Evolutionary conservation across 2,113 vertebrate species (phyloP).

Genomic region (Marcusenius ussheri): DNA sequence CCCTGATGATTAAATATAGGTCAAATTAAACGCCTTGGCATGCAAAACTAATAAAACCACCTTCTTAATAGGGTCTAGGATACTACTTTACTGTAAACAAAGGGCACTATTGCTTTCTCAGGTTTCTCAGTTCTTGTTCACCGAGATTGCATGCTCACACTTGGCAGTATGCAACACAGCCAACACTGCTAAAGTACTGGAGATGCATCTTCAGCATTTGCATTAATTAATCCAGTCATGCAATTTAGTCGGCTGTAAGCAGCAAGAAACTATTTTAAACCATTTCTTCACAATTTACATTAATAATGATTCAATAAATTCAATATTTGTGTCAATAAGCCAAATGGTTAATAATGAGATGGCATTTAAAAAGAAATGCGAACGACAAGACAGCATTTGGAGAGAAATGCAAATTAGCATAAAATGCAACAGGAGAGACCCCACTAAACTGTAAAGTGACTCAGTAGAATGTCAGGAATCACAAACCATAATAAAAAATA

Average conservation of each 20-base stretch:
- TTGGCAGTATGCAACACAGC: background rate
- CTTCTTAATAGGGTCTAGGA: background rate
- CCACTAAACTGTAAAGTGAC: background rate
- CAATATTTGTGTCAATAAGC: background rate
- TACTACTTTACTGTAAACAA: background rate
- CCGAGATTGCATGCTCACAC: background rate
- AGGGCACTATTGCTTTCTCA: background rate
- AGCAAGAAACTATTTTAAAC: background rate
- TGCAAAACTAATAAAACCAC: background rate
- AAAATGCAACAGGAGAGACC: background rate
- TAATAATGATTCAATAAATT: background rate
- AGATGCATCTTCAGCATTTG: background rate
- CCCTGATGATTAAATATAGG: background rate
- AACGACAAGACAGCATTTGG: background rate
- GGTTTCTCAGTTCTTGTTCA: background rate
- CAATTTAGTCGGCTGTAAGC: background rate
- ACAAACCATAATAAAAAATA: background rate
- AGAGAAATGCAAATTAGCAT: background rate
- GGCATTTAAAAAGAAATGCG: background rate
- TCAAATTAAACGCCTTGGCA: background rate
- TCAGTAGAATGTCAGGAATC: background rate
- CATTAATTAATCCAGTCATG: background rate
- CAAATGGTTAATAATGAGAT: background rate
- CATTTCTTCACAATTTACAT: background rate
- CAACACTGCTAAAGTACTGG: background rate